Percentiles rank a stretch among this genome's conserved stretches.
phyloP scores from a whole-genome alignment of 2,797 vertebrate genomes.

The Halcyon chelicuti region DNA sequence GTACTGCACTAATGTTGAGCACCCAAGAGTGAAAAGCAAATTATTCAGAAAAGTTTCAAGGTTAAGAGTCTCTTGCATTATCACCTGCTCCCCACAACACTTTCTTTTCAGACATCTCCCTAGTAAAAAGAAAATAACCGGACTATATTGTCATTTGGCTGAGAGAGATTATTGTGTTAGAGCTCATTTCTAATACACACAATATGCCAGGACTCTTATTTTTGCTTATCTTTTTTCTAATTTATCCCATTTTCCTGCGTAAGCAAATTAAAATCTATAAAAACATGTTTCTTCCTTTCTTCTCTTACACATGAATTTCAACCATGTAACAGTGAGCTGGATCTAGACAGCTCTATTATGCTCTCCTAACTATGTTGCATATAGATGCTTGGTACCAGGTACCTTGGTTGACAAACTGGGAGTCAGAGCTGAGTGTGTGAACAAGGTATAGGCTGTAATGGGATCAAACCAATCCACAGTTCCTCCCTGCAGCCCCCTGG shows the following conservation, averaged over 20 bases:
- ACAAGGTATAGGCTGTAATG: neutral
- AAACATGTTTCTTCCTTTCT: neutral
- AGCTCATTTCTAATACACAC: neutral
- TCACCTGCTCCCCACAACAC: neutral
- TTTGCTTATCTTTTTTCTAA: neutral
- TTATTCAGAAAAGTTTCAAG: conserved; percentile 44
- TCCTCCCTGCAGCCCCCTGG: neutral
- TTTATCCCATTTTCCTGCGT: neutral
- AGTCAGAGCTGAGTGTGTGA: neutral
- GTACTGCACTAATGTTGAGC: conserved; percentile 38
- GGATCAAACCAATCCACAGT: neutral
- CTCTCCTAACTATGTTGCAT: neutral
- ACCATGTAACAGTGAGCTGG: neutral
- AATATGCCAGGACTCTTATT: neutral
- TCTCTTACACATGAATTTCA: neutral
- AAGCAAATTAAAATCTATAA: neutral
- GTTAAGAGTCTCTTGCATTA: neutral
- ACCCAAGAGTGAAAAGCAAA: conserved; percentile 51
- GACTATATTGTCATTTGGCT: neutral
- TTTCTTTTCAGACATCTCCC: neutral
- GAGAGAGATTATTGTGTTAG: neutral
- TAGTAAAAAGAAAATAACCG: neutral
- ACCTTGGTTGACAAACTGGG: neutral
- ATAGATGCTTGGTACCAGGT: neutral
- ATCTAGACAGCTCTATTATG: neutral